Base-by-base conservation (phyloP, 2,113 vertebrate genomes). In the Erythrocercus mccallii region DNA sequence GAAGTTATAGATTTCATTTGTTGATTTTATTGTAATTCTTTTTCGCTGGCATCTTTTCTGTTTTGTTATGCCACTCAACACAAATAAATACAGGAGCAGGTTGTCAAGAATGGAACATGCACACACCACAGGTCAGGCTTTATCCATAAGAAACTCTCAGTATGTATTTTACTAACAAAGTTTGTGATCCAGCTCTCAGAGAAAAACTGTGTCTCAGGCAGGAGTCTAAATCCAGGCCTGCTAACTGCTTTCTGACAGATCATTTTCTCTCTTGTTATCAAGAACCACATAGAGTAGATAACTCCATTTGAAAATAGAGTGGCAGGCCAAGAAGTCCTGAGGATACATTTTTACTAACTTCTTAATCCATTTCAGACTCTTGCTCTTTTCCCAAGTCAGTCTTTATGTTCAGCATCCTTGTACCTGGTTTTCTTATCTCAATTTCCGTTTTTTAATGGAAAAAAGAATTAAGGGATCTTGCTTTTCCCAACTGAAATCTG, bases 181-280 rank as follows among this genome's bases (percentile, higher is more conserved):
- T 94, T 95, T 92, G 56, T 79, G 78, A 65, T 73, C 62, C 73
- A 86, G 73, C 23, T 73, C 33, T 86, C 30, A 69, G 47, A 90
- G 68, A 86, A 92, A 91, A 83, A 37, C 53, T n/a, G 28, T 72
- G 50, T 92, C 68, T 92, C 44, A 66, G 72, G 33, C 92, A 35
- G 4, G 35, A 88, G 62, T 33, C 58, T 88, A 38, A 88, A 94
- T 11, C 60, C 56, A 74, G 85, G 48, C 66, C 81, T 80, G 82
- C 83, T 96, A 97, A 96, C 96, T 88, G 91, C 91, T 94, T 92
- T 85, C 95, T 96, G 96, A 96, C 92, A 96, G 91, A 94, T 95
- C 95, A 91, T 93, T 96, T 97, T 96, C 88, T 95, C 87, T 92
- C 88, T 80, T 11, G 69, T 95, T 91, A 85, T 94, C 96, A 89